Evolutionary conservation across 2,797 vertebrate species (phyloP).

Genomic region (Enteromius argenteus): DNA sequence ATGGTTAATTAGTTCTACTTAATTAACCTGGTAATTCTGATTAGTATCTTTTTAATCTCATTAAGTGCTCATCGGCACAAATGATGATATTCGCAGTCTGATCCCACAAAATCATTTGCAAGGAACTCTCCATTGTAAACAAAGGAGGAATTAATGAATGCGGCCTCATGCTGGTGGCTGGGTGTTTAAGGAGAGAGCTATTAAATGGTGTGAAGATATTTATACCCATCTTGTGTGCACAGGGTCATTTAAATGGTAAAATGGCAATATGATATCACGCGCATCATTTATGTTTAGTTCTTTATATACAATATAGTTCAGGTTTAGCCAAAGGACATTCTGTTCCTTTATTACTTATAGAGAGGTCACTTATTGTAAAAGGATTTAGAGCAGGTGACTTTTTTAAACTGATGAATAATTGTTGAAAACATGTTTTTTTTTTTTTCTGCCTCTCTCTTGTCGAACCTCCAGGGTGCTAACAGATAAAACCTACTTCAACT

Average conservation of each 20-base stretch:
- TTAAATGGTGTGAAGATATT: slow-evolving; percentile 32
- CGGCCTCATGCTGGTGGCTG: slow-evolving; percentile 9
- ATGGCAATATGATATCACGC: not conserved
- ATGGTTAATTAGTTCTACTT: slow-evolving; percentile 58
- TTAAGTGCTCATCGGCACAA: slow-evolving; percentile 42
- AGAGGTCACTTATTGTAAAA: slow-evolving; percentile 13
- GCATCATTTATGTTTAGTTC: not conserved
- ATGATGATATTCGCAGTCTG: slow-evolving; percentile 30
- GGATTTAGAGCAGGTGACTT: slow-evolving; percentile 19
- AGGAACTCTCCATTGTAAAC: slow-evolving; percentile 36
- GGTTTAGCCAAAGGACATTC: slow-evolving; percentile 26
- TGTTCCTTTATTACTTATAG: not conserved
- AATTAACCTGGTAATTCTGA: slow-evolving; percentile 59
- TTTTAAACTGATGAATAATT: slow-evolving; percentile 31
- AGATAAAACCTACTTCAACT: slow-evolving; percentile 54
- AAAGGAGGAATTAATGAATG: slow-evolving; percentile 34
- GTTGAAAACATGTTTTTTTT: slow-evolving; percentile 11
- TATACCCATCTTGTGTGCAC: not conserved
- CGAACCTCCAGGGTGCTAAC: slow-evolving; percentile 53
- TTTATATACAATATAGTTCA: not conserved
- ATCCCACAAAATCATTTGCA: slow-evolving; percentile 39
- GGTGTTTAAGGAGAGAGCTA: not conserved
- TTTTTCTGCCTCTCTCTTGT: slow-evolving; percentile 5
- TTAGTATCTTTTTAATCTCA: slow-evolving; percentile 61
- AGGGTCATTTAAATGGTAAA: slow-evolving; percentile 10